These are phyloP conservation scores for Drosophila lacicola DNA, from an alignment of 2,888 invertebrate genomes.

Conservation along the genomic window DNA sequence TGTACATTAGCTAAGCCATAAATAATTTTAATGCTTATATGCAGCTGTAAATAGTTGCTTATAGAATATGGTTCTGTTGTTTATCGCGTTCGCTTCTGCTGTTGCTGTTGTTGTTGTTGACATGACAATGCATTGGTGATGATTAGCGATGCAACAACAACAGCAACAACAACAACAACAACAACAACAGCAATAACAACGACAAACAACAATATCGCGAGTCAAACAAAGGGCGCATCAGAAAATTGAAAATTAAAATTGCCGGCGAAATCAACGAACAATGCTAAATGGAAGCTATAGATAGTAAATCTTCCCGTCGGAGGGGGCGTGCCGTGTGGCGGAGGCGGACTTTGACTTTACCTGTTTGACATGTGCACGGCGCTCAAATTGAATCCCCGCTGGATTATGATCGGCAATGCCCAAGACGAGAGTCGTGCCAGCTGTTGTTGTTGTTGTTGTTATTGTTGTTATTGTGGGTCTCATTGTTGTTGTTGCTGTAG, in stretches of 20 bases:
- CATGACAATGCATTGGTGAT: constrained; percentile 35
- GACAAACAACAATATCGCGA: constrained; percentile 1
- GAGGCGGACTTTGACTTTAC: constrained; percentile 61
- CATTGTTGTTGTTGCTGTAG: constrained; percentile 5
- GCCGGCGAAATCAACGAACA: constrained; percentile 10
- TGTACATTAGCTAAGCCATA: neutral
- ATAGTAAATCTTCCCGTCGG: neutral
- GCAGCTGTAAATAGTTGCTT: neutral
- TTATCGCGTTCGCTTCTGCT: constrained; percentile 9
- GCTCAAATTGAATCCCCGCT: constrained; percentile 83
- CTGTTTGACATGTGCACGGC: constrained; percentile 85
- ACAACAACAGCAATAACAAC: constrained; percentile 1
- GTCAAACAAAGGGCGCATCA: constrained; percentile 27
- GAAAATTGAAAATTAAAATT: constrained; percentile 28
- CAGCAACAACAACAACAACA: constrained; percentile 1
- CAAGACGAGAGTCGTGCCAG: constrained; percentile 32
- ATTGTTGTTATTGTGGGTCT: neutral
- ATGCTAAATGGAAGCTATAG: constrained; percentile 11
- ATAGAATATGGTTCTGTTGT: constrained; percentile 11
- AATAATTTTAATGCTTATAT: constrained; percentile 4
- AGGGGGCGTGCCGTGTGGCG: neutral
- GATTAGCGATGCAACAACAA: constrained; percentile 15
- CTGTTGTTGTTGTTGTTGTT: constrained; percentile 7
- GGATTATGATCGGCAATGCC: constrained; percentile 82
- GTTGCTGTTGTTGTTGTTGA: constrained; percentile 20